Evolutionary conservation across 2,888 invertebrate species (phyloP).

Genomic region (Taphrorychus bicolor): DNA sequence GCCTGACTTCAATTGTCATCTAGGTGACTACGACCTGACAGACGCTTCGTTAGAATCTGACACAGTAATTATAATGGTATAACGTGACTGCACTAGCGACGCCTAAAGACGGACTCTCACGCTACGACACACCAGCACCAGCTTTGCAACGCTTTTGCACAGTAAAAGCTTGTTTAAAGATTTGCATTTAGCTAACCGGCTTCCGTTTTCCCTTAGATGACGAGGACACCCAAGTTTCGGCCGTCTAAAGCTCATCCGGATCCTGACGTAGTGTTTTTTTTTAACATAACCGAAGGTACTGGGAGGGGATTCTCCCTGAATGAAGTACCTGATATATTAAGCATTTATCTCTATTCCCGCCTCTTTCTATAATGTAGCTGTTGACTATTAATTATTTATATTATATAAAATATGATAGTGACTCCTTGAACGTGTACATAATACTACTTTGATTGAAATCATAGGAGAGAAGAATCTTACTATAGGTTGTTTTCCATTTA

Average conservation of each 20-base stretch:
- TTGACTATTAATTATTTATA: not conserved
- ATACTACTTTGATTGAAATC: not conserved
- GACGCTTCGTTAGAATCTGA: slow-evolving; percentile 53
- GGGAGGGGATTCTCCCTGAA: slow-evolving; percentile 44
- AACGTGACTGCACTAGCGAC: slow-evolving; percentile 40
- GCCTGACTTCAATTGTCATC: not conserved
- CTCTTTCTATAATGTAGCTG: not conserved
- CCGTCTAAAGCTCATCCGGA: slow-evolving; percentile 55
- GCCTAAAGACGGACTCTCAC: not conserved
- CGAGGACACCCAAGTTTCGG: slow-evolving; percentile 72
- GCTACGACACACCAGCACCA: not conserved
- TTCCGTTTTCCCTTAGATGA: slow-evolving; percentile 64
- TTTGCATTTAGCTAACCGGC: slow-evolving; percentile 13
- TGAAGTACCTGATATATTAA: slow-evolving; percentile 47
- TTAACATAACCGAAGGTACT: slow-evolving; percentile 2
- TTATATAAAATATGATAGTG: not conserved
- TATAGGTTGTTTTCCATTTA: not conserved
- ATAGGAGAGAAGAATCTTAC: not conserved
- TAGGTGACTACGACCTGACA: slow-evolving; percentile 46
- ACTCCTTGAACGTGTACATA: not conserved
- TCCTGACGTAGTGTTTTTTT: not conserved
- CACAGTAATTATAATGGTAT: slow-evolving; percentile 57
- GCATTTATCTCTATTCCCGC: too few species aligned
- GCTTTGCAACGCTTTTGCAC: not conserved
- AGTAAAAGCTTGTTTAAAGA: not conserved